phyloP scores from a whole-genome alignment of 2,113 vertebrate species.

The Callopanchax toddi region DNA sequence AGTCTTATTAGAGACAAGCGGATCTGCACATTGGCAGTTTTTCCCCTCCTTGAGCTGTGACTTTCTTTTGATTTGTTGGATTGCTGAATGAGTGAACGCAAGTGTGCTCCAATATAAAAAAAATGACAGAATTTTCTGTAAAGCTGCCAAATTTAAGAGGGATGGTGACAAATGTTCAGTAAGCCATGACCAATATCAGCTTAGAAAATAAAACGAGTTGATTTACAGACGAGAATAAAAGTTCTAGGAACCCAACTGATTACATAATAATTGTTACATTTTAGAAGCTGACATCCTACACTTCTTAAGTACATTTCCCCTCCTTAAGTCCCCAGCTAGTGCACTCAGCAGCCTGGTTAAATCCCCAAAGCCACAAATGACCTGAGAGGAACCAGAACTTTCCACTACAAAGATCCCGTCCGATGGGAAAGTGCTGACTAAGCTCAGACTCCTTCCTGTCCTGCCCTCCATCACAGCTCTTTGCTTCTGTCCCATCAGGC shows the following conservation, averaged over 20 bases:
- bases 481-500: slow-evolving; percentile 36
- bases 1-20: slow-evolving; percentile 71
- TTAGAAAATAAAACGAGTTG: slow-evolving; percentile 8
- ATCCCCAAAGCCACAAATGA: slow-evolving; percentile 30
- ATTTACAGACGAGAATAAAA: not conserved
- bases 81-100: slow-evolving; percentile 69
- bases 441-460: slow-evolving; percentile 58
- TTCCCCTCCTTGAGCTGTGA: slow-evolving; percentile 40
- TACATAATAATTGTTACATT: not conserved
- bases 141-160: slow-evolving; percentile 62
- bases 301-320: slow-evolving; percentile 41
- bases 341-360: slow-evolving; percentile 38
- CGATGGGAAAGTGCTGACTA: slow-evolving; percentile 68
- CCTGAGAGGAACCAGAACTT: slow-evolving; percentile 53
- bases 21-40: slow-evolving; percentile 47
- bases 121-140: slow-evolving; percentile 57
- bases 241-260: not conserved
- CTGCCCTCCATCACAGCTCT: slow-evolving; percentile 24
- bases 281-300: slow-evolving; percentile 17
- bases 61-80: slow-evolving; percentile 64
- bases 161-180: slow-evolving; percentile 50
- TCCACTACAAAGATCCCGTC: slow-evolving; percentile 39
- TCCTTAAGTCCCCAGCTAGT: slow-evolving; percentile 24
- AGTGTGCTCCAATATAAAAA: slow-evolving; percentile 72
- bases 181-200: slow-evolving; percentile 27